Conservation (phyloP, 2,888 invertebrate genomes). For the Stenotaenia linearis region DNA sequence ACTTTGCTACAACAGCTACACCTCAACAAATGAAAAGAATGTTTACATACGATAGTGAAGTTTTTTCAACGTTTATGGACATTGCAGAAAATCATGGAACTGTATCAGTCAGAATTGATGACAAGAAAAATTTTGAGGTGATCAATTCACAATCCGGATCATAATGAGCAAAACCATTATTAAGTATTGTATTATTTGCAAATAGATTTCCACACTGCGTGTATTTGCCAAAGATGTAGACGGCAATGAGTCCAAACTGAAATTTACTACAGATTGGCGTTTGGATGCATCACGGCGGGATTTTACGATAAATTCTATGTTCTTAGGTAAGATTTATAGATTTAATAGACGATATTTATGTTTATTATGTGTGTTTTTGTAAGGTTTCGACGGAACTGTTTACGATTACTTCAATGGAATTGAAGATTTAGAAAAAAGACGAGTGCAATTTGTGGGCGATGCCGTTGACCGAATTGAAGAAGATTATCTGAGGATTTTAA, state of each 20-base stretch:
- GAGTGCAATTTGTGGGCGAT: conserved; percentile 89
- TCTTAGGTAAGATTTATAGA: conserved; percentile 58
- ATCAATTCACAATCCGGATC: no score
- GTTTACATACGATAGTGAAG: conserved; percentile 74
- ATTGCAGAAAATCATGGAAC: conserved; percentile 91
- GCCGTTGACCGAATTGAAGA: conserved; percentile 82
- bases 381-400: conserved; percentile 83
- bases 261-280: conserved; percentile 88
- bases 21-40: conserved; percentile 92
- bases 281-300: conserved; percentile 92
- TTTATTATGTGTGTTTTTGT: conserved; percentile 38
- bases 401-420: conserved; percentile 91
- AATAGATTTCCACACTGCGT: conserved; percentile 71
- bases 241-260: conserved; percentile 91
- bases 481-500: conserved; percentile 89
- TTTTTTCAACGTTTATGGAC: conserved; percentile 82
- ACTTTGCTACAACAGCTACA: conserved; percentile 96
- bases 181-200: neutral
- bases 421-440: conserved; percentile 73
- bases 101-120: conserved; percentile 87
- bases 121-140: conserved; percentile 87
- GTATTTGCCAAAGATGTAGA: conserved; percentile 87
- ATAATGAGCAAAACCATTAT: no score
- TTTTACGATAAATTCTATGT: conserved; percentile 97
- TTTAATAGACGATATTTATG: neutral